Evolutionary conservation across 2,888 invertebrate genomes (phyloP).

Genomic region (Nomada goodeniana): DNA sequence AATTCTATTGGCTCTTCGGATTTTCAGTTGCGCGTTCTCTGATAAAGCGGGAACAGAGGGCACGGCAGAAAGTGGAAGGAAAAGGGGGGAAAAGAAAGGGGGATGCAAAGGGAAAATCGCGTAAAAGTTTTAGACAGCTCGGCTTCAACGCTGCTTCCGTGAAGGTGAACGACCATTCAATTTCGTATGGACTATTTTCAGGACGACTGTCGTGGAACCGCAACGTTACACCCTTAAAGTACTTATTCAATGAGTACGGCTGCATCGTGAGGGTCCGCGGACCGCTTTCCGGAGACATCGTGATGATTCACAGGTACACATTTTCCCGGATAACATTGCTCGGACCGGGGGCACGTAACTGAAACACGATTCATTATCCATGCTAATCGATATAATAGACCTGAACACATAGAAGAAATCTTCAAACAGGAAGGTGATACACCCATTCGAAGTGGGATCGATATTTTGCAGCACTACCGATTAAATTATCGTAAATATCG

Average conservation of each 20-base stretch:
- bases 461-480: conserved; percentile 88
- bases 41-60: not conserved
- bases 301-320: conserved; percentile 84
- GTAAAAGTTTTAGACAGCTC: not conserved
- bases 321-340: not conserved
- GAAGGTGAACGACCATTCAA: not conserved
- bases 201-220: conserved; percentile 85
- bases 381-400: conserved; percentile 81
- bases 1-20: conserved; percentile 32
- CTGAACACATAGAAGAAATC: conserved; percentile 88
- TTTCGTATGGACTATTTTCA: conserved; percentile 32
- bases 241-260: conserved; percentile 86
- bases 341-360: no score
- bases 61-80: not conserved
- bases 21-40: conserved; percentile 21
- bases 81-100: not conserved
- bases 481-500: conserved; percentile 85
- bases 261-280: conserved; percentile 89
- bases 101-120: not conserved
- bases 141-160: not conserved
- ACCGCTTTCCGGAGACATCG: conserved; percentile 88
- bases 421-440: conserved; percentile 87
- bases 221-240: conserved; percentile 83
- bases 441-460: conserved; percentile 87
- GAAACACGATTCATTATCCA: no score